Evolutionary conservation across 1,140 invertebrate genomes (phyloP).

Genomic region (Drosophila obscura): DNA sequence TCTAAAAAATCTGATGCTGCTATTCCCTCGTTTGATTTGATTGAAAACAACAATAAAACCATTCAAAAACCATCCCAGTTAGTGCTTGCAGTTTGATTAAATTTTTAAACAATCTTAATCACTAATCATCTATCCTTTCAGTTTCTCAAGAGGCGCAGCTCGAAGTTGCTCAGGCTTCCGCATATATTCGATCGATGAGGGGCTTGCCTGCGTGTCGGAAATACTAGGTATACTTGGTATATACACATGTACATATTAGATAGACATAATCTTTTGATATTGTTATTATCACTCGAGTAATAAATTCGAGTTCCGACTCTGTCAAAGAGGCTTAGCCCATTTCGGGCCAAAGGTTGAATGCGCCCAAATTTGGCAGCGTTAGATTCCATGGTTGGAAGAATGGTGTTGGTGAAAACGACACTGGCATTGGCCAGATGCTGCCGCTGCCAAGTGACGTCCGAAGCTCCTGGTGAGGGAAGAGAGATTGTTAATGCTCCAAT

Average conservation of each 20-base stretch:
- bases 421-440: too few relatives aligned
- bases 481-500: too few relatives aligned
- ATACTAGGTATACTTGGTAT: background rate
- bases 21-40: conserved; percentile 23
- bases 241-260: too few relatives aligned
- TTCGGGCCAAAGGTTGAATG: conserved; percentile 5
- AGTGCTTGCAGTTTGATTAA: background rate
- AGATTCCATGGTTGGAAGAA: background rate
- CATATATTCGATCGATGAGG: conserved; percentile 62
- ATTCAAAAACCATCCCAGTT: conserved; percentile 34
- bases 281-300: too few relatives aligned
- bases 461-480: too few relatives aligned
- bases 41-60: conserved; percentile 42
- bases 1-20: background rate
- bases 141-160: conserved; percentile 63
- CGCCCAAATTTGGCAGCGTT: conserved; percentile 2
- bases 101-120: conserved; percentile 3
- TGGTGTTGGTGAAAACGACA: background rate
- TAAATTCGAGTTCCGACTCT: too few relatives aligned
- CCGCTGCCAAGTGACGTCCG: too few relatives aligned
- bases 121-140: conserved; percentile 32
- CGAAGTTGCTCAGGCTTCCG: conserved; percentile 57
- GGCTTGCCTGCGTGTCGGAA: background rate
- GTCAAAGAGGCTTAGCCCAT: background rate
- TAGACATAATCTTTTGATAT: too few relatives aligned